phyloP scores from a whole-genome alignment of 1,140 invertebrate genomes.

The Cotesia chilonis region DNA sequence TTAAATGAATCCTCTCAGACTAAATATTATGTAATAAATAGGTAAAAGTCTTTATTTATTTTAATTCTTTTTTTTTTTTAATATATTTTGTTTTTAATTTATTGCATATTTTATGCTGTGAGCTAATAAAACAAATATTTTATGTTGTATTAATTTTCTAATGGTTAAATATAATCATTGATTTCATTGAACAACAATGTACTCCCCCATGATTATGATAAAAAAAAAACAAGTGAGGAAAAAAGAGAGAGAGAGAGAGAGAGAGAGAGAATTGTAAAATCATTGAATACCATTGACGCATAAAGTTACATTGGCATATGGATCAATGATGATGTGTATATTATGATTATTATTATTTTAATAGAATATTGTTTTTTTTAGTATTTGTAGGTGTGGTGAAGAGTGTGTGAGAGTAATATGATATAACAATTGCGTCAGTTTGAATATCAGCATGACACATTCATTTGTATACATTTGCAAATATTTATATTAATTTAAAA shows the following conservation, averaged over 20 bases:
- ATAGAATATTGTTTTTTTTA: no score
- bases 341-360: background rate
- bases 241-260: background rate
- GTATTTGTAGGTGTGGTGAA: no score
- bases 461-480: background rate
- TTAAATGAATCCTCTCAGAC: constrained; percentile 15
- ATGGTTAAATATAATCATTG: constrained; percentile 19
- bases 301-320: constrained; percentile 15
- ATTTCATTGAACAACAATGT: constrained; percentile 11
- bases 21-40: constrained; percentile 16
- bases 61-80: background rate
- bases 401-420: no score
- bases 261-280: constrained; percentile 1
- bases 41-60: background rate
- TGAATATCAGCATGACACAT: background rate
- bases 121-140: background rate
- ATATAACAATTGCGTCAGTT: background rate
- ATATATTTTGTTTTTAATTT: background rate
- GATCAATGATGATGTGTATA: constrained; percentile 13
- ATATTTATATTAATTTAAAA: background rate
- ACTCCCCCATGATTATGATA: background rate
- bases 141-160: background rate
- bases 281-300: constrained; percentile 9
- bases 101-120: background rate
- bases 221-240: no score